Evolutionary conservation across 2,888 invertebrate genomes (phyloP).

Genomic region (Eupithecia subfuscata): DNA sequence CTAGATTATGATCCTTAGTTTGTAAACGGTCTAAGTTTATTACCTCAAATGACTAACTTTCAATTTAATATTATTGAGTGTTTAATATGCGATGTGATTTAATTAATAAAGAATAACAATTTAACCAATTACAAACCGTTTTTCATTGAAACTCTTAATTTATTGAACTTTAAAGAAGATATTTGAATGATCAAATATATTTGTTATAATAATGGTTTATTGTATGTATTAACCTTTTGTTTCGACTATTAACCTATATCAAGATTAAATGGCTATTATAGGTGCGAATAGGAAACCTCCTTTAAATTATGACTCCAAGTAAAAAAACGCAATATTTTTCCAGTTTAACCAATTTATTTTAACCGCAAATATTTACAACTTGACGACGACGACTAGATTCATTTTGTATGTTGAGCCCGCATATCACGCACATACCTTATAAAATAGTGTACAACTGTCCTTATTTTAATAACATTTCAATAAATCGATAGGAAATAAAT

Average conservation of each 20-base stretch:
- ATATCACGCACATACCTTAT: constrained; percentile 51
- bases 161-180: neutral
- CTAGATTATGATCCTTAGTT: neutral
- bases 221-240: too few species aligned
- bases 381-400: constrained; percentile 66
- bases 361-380: constrained; percentile 57
- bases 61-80: constrained; percentile 13
- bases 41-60: neutral
- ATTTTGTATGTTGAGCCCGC: constrained; percentile 65
- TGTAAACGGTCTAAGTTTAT: neutral
- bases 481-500: constrained; percentile 22
- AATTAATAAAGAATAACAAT: neutral
- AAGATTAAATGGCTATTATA: too few species aligned
- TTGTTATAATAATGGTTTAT: too few species aligned
- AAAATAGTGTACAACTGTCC: constrained; percentile 41
- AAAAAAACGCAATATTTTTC: constrained; percentile 7
- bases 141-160: neutral
- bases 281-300: neutral
- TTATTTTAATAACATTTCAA: constrained; percentile 20
- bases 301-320: too few species aligned
- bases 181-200: neutral
- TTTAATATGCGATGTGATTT: constrained; percentile 5
- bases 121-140: neutral
- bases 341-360: constrained; percentile 45
- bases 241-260: too few species aligned